A percentile compares a stretch with the other conserved stretches of the same genome.
Conservation (phyloP, 2,797 vertebrate genomes). For the Pagetopsis macropterus region DNA sequence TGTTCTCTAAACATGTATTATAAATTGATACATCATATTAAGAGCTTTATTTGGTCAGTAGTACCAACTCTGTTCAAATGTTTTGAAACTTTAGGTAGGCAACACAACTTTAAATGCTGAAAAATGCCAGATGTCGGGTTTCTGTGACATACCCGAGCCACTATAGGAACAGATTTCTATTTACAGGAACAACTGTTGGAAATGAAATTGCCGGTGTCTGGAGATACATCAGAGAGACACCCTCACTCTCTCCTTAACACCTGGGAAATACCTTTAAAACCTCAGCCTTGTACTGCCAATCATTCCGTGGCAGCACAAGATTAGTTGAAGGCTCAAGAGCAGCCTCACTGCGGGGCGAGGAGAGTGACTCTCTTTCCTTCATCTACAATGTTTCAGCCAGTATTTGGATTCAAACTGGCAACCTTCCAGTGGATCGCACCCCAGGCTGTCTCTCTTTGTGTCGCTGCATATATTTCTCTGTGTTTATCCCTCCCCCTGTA, state of each 20-base stretch:
- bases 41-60: no score
- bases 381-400: constrained; percentile 30
- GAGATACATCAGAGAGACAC: constrained; percentile 35
- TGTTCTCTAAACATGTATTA: background rate
- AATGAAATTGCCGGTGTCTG: constrained; percentile 60
- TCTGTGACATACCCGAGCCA: constrained; percentile 19
- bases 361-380: constrained; percentile 33
- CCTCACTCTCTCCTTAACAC: constrained; percentile 33
- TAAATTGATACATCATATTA: background rate
- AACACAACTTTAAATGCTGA: background rate
- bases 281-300: constrained; percentile 48
- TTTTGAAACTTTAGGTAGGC: no score
- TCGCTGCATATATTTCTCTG: constrained; percentile 3
- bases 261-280: constrained; percentile 48
- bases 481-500: constrained; percentile 3
- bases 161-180: constrained; percentile 51
- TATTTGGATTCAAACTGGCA: constrained; percentile 51
- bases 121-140: constrained; percentile 20
- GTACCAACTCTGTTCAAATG: background rate
- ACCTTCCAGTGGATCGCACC: constrained; percentile 45
- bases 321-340: constrained; percentile 46
- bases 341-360: constrained; percentile 39
- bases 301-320: constrained; percentile 53
- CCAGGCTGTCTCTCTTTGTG: constrained; percentile 25
- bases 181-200: constrained; percentile 55